phyloP scores from a whole-genome alignment of 2,797 vertebrate species.

The Allobates femoralis region DNA sequence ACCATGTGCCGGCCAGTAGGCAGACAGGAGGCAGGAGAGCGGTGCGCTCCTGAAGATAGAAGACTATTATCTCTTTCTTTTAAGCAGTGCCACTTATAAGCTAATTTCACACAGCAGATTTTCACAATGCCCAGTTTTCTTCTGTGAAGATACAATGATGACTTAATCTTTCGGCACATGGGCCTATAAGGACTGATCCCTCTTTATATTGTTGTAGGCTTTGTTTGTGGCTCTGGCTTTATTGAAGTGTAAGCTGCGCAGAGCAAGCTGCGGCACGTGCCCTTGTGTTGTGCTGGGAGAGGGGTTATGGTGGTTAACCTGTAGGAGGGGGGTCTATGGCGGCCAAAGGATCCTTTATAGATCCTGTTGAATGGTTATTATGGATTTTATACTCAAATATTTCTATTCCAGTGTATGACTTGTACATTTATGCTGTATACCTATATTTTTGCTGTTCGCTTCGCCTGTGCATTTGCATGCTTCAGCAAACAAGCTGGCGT shows the following conservation, averaged over 20 bases:
- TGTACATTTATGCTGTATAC: not conserved
- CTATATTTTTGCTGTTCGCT: not conserved
- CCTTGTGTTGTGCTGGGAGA: conserved; percentile 80
- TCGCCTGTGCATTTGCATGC: not conserved
- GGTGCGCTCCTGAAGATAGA: no score
- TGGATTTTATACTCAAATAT: not conserved
- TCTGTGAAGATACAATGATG: no score
- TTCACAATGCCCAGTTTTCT: no score
- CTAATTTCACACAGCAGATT: no score
- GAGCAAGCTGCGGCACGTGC: conserved; percentile 33
- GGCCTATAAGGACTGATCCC: not conserved
- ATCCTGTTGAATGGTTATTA: not conserved
- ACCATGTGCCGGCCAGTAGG: no score
- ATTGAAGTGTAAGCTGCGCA: conserved; percentile 2
- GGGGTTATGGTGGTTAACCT: conserved; percentile 88
- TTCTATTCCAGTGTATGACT: not conserved
- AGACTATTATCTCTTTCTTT: no score
- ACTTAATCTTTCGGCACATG: not conserved
- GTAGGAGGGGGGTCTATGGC: conserved; percentile 48
- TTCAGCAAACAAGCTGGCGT: conserved; percentile 1
- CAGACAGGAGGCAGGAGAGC: no score
- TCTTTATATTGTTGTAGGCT: not conserved
- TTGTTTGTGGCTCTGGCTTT: not conserved
- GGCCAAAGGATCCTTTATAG: not conserved
- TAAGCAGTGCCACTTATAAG: no score